These are phyloP conservation scores for Artibeus lituratus DNA, from an alignment of 2,797 vertebrate genomes.

Conservation along the genomic window DNA sequence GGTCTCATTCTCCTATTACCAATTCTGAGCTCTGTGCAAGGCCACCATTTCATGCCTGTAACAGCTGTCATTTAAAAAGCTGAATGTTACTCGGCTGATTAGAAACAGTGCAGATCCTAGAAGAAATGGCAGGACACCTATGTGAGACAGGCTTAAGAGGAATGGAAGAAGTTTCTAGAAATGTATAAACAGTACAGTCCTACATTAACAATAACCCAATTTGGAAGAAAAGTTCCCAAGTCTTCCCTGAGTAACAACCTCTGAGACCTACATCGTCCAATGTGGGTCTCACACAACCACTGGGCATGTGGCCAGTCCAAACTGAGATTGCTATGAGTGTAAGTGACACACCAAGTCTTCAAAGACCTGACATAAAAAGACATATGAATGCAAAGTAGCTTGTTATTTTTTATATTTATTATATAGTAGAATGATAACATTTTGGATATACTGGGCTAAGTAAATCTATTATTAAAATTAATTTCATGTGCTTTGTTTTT, in stretches of 20 bases:
- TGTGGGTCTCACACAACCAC: not conserved
- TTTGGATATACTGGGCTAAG: not conserved
- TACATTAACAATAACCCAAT: not conserved
- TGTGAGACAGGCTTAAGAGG: not conserved
- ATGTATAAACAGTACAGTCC: not conserved
- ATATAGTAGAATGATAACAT: not conserved
- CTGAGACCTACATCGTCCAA: not conserved
- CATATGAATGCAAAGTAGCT: not conserved
- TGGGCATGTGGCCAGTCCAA: not conserved
- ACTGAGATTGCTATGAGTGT: not conserved
- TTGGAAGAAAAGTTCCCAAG: not conserved
- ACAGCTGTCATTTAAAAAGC: not conserved
- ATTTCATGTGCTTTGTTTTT: not conserved
- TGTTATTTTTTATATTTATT: not conserved
- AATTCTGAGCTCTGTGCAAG: not conserved
- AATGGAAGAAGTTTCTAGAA: not conserved
- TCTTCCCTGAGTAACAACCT: not conserved
- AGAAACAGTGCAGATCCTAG: not conserved
- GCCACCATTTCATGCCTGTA: not conserved
- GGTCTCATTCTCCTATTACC: conserved; percentile 2
- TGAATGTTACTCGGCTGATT: rapidly evolving
- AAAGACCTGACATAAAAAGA: not conserved
- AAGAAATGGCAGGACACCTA: not conserved
- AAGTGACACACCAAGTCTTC: not conserved
- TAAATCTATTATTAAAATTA: not conserved